Conservation (phyloP, 2,113 vertebrate species). For the Kryptolebias marmoratus region DNA sequence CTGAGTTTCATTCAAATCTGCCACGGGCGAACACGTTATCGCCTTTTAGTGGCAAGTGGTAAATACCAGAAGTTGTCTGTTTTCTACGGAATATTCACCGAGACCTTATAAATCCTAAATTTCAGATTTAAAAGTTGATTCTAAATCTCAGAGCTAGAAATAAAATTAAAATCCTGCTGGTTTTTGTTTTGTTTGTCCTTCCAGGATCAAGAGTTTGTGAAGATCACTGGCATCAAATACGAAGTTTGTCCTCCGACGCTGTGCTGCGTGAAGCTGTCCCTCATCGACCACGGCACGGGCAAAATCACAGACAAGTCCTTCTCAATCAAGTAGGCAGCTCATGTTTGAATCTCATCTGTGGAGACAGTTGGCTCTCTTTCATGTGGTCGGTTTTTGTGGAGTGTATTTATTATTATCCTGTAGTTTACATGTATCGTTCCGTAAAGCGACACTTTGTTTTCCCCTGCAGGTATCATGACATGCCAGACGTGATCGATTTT, state of each 20-base stretch:
- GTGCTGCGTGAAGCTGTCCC: slow-evolving; percentile 94
- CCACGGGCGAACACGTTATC: no score
- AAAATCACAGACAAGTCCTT: slow-evolving; percentile 91
- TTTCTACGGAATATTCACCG: not conserved
- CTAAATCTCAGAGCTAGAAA: no score
- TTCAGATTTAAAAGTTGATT: no score
- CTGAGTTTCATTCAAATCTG: no score
- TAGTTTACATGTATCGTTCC: no score
- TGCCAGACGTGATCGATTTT: slow-evolving; percentile 98
- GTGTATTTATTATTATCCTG: no score
- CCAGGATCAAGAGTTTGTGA: slow-evolving; percentile 98
- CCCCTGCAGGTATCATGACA: slow-evolving; percentile 91
- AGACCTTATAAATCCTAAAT: no score
- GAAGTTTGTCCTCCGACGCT: slow-evolving; percentile 94
- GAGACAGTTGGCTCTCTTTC: no score
- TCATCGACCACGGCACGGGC: slow-evolving; percentile 91
- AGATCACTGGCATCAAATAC: slow-evolving; percentile 96
- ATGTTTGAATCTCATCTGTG: not conserved
- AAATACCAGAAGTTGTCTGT: not conserved
- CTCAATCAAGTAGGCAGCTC: slow-evolving; percentile 88
- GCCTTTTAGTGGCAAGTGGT: not conserved
- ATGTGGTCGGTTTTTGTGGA: no score
- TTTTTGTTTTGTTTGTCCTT: slow-evolving; percentile 11
- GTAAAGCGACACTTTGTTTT: slow-evolving; percentile 10
- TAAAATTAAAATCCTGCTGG: not conserved